Evolutionary conservation across 2,797 vertebrate species (phyloP), one percentile per base, ranked within the genome.

Genomic region (Sardinella longiceps): DNA sequence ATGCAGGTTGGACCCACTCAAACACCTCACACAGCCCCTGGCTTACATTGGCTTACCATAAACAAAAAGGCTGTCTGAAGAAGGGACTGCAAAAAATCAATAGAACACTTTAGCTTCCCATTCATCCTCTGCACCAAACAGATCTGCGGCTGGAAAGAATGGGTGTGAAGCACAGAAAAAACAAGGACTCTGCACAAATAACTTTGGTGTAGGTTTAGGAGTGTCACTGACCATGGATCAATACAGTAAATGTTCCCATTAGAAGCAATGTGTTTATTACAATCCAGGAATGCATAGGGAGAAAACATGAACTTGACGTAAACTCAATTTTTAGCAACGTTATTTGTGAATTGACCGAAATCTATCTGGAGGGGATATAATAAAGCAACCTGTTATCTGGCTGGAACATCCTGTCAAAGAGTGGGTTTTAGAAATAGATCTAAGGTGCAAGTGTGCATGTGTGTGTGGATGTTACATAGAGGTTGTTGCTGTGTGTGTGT

Each of bases 61-160:
- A 58, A 58, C 23, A 5, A 63, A 11, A 63, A 63, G 7, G 11
- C 25, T 28, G 60, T 7, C 60, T 63, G 60, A 12, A 30, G 25
- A 25, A 30, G 25, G 12, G 1, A 30, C 25, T n/a, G 28, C 11
- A 30, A 3, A 30, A 25, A 63, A 63, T 63, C 60, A 63, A 63
- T 63, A 63, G 11, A 63, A 63, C 56, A 58, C 23, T 58, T 58
- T 58, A 58, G n/a, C 56, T n/a, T 58, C 56, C 56, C 56, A 58
- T 58, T 58, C 56, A 58, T 58, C 56, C 23, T 58, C 56, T 58
- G 56, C 56, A 58, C 56, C n/a, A 23, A 7, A 5, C 11, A 63
- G 60, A 12, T 0, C 60, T 63, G 7, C 60, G 0, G n/a, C n/a
- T n/a, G n/a, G 25, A 30, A 30, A 30, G 25, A 63, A 11, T n/a